Evolutionary conservation across 2,797 vertebrate genomes (phyloP).

Genomic region (Petrocephalus schoutedeni): DNA sequence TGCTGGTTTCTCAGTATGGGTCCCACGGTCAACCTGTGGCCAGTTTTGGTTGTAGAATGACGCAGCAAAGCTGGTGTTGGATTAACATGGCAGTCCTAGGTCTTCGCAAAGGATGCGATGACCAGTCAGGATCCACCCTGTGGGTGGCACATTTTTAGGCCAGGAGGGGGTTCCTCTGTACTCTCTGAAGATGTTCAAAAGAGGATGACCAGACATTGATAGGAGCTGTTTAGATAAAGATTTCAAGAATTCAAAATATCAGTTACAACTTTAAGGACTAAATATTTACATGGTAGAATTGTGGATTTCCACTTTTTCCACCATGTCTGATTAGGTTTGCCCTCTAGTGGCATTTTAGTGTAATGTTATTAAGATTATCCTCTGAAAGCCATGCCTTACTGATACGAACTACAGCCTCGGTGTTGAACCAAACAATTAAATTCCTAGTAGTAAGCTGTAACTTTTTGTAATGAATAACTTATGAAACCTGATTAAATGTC

Average conservation of each 20-base stretch:
- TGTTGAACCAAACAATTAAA: background rate
- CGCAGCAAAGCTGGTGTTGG: background rate
- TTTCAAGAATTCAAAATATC: background rate
- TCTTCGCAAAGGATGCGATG: background rate
- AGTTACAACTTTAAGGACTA: background rate
- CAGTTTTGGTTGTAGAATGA: background rate
- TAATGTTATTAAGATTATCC: background rate
- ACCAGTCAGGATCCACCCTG: background rate
- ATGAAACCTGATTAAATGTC: background rate
- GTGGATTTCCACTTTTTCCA: background rate
- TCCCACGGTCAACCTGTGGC: background rate
- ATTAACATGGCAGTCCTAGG: background rate
- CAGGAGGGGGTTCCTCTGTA: background rate
- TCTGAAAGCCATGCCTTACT: background rate
- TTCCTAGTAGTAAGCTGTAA: background rate
- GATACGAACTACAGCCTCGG: background rate
- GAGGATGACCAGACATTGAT: background rate
- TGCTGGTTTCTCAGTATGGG: background rate
- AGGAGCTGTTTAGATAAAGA: background rate
- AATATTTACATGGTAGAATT: background rate
- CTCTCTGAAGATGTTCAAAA: background rate
- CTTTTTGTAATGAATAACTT: background rate
- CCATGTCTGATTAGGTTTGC: background rate
- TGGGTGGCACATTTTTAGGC: background rate
- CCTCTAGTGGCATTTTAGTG: conserved; percentile 6